A percentile compares a stretch with the other conserved stretches of the same genome.
These are phyloP conservation scores for Andricus curvator DNA, from an alignment of 2,888 invertebrate genomes.

Conservation along the genomic window DNA sequence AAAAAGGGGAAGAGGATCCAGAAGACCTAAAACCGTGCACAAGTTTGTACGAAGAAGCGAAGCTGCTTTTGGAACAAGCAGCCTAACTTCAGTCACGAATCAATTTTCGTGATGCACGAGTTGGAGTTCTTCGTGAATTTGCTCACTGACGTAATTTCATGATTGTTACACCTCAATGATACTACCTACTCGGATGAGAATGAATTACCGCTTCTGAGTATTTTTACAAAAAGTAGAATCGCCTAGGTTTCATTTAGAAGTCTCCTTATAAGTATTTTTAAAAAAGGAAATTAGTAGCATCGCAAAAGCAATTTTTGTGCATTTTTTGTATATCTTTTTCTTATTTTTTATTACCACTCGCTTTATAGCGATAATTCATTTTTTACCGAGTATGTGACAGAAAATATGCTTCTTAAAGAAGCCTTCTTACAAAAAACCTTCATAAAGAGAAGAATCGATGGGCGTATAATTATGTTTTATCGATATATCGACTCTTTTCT, in stretches of 20 bases:
- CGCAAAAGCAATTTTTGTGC: neutral
- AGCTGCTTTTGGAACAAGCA: conserved; percentile 79
- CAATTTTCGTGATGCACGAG: neutral
- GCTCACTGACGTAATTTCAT: conserved; percentile 42
- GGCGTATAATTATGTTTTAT: neutral
- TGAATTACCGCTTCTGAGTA: conserved; percentile 8
- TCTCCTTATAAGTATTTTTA: neutral
- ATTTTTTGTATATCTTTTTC: neutral
- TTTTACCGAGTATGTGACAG: neutral
- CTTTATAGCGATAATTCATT: neutral
- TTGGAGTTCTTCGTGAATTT: conserved; percentile 16
- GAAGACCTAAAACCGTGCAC: conserved; percentile 76
- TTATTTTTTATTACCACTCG: neutral
- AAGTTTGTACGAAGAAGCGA: conserved; percentile 80
- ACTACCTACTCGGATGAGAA: neutral
- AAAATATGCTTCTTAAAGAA: neutral
- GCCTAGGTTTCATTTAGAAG: neutral
- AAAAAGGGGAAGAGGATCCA: conserved; percentile 13
- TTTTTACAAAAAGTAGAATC: conserved; percentile 1
- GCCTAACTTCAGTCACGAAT: conserved; percentile 45
- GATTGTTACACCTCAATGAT: conserved; percentile 18
- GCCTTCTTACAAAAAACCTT: neutral
- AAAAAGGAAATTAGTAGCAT: neutral
- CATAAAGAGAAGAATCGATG: neutral
- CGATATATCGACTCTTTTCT: neutral